Evolutionary conservation across 2,797 vertebrate species (phyloP), one percentile per base, ranked within the genome.

Genomic region (Bovichtus diacanthus): DNA sequence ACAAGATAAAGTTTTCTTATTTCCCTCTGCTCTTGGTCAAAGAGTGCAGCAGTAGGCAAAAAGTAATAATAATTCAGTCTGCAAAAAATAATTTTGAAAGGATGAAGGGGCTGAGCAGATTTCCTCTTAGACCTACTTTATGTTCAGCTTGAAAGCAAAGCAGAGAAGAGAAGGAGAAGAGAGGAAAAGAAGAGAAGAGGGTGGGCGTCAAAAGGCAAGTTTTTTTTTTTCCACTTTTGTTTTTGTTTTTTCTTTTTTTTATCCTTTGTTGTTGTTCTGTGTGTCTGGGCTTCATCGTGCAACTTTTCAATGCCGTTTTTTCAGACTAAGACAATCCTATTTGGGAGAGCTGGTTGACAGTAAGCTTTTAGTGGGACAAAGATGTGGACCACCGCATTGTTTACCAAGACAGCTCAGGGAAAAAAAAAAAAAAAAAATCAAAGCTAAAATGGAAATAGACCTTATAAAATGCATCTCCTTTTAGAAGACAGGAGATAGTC

Each of bases 1-100:
- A 50, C 16, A 43, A 82, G 78, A 80, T 61, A 70, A 58, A 72
- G 60, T 80, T 77, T 80, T 65, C 44, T 38, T 70, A 60, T 80
- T 79, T 76, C 54, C 16, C 65, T n/a, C 34, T 59, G 39, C 61
- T 83, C 47, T 67, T 78, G 62, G 78, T 58, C 39, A 68, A 70
- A 87, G 66, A 86, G 43, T 80, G 79, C 61, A 74, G 70, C 66
- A 68, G 53, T 72, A n/a, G 60, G 76, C 69, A 85, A 49, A 85
- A 82, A 74, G 39, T 38, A 78, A 69, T 36, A 70, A 80, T 78
- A 82, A 83, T 87, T 83, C 66, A 71, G 76, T 74, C 44, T 36
- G 62, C 29, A 53, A 68, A 79, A 39, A 63, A 64, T 39, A 76
- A 76, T 74, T 84, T 53, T 31, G 50, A 72, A 43, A 55, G 53